phyloP scores from a whole-genome alignment of 2,797 vertebrate species.

The Artibeus lituratus region DNA sequence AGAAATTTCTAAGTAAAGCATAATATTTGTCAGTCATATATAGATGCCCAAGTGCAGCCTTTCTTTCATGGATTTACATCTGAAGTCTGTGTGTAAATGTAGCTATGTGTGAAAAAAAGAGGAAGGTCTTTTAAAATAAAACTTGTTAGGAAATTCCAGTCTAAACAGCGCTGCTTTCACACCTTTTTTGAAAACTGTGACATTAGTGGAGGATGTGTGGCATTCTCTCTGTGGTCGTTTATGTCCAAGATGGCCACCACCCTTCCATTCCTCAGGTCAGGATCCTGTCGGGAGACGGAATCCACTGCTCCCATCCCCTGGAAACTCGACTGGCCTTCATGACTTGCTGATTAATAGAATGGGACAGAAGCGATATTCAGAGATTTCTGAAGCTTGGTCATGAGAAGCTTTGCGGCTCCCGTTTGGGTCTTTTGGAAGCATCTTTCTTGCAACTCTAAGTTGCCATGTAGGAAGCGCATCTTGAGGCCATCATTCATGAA shows the following conservation, averaged over 20 bases:
- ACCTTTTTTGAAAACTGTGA: neutral
- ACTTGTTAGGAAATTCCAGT: neutral
- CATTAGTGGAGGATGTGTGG: neutral
- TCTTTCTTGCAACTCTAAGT: neutral
- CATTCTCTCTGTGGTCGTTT: neutral
- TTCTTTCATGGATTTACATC: neutral
- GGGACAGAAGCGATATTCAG: slow-evolving; percentile 9
- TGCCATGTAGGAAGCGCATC: neutral
- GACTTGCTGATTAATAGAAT: neutral
- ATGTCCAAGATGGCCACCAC: neutral
- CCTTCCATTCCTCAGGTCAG: neutral
- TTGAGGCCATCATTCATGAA: neutral
- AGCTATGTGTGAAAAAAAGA: neutral
- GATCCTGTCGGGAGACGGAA: neutral
- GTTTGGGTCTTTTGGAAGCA: neutral
- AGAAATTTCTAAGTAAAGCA: neutral
- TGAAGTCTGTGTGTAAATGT: neutral
- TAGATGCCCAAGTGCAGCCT: neutral
- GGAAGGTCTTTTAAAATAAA: neutral
- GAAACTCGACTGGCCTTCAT: neutral
- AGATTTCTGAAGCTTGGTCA: neutral
- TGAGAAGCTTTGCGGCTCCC: neutral
- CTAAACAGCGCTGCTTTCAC: neutral
- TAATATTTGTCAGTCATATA: neutral
- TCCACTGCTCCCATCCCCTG: neutral